Evolutionary conservation across 2,888 invertebrate genomes (phyloP), one percentile per base, ranked within the genome.

Genomic region (Drosophila koepferae): DNA sequence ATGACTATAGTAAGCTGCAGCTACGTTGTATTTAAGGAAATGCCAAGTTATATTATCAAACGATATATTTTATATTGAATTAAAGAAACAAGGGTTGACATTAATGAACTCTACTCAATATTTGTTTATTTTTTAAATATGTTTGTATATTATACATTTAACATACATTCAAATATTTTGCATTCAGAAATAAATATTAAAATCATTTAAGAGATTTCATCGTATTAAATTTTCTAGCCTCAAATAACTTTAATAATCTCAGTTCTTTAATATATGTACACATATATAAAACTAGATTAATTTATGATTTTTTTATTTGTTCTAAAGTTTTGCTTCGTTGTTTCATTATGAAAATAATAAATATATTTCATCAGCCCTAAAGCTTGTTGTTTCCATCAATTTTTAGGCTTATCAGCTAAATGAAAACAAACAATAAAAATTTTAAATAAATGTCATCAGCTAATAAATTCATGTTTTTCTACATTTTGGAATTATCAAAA

Each of bases 311-410:
- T 2, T 40, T 40, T 14, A 6, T 48, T 2, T 49, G 28, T 28
- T 9, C 14, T 16, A 14, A 38, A 38, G 7, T 40, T 5, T 40
- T n/a, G 28, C 5, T n/a, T 18, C 38, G 5, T 3, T 14, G 34
- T 23, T 16, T 14, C 41, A 12, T 40, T 40, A 10, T 36, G 51
- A 51, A 51, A 51, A 14, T 8, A 12, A 1, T 1, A 36, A 34
- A 51, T 8, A 51, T 36, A 51, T 51, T 51, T 51, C 51, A 51
- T 51, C 51, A 51, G 34, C 51, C 14, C 34, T 8, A 18, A 20
- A 14, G 34, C 18, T 34, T 18, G 20, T n/a, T 9, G 3, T 28
- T 28, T 28, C 9, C 48, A 28, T 12, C 16, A 0, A 54, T 54
- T 20, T 53, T 36, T 12, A 1, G 10, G 51, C 20, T 53, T 36